These are phyloP conservation scores for Hoplodrina ambigua DNA, from an alignment of 2,888 invertebrate species.

Conservation along the genomic window DNA sequence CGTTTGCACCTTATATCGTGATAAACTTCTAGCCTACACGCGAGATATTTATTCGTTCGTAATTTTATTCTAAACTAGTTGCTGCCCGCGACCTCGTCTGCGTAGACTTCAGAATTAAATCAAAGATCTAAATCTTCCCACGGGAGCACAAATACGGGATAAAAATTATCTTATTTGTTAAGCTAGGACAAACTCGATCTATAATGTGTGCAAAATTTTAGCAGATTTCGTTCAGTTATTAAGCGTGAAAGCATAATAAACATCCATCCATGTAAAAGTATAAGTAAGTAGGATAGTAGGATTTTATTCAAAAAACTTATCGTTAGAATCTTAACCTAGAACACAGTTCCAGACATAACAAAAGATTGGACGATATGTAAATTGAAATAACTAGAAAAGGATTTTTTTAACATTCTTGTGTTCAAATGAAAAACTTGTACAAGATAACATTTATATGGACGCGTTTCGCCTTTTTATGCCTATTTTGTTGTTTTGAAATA, in stretches of 20 bases:
- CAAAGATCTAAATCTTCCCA: too few species aligned
- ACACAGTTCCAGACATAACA: conserved; percentile 10
- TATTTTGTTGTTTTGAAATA: conserved; percentile 60
- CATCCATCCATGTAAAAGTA: too few species aligned
- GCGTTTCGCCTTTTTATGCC: conserved; percentile 38
- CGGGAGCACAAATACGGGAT: too few species aligned
- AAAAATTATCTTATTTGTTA: too few species aligned
- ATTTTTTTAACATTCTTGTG: conserved; percentile 12
- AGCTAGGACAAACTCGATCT: too few species aligned
- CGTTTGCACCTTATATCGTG: conserved; percentile 33
- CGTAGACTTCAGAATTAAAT: too few species aligned
- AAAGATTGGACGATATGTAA: conserved; percentile 35
- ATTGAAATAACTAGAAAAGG: conserved; percentile 37
- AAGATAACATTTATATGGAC: conserved; percentile 24
- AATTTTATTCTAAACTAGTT: conserved; percentile 18
- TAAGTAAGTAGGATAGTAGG: too few species aligned
- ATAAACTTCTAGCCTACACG: conserved; percentile 4
- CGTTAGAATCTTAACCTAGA: conserved; percentile 14
- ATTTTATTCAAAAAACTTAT: not conserved
- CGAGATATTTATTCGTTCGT: conserved; percentile 22
- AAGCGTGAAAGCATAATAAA: too few species aligned
- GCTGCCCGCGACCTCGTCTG: too few species aligned
- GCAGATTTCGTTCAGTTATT: too few species aligned
- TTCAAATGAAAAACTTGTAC: conserved; percentile 18
- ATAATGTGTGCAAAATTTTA: too few species aligned